These are phyloP conservation scores for Protodeltote pygarga DNA, from an alignment of 2,888 invertebrate species.

Conservation along the genomic window DNA sequence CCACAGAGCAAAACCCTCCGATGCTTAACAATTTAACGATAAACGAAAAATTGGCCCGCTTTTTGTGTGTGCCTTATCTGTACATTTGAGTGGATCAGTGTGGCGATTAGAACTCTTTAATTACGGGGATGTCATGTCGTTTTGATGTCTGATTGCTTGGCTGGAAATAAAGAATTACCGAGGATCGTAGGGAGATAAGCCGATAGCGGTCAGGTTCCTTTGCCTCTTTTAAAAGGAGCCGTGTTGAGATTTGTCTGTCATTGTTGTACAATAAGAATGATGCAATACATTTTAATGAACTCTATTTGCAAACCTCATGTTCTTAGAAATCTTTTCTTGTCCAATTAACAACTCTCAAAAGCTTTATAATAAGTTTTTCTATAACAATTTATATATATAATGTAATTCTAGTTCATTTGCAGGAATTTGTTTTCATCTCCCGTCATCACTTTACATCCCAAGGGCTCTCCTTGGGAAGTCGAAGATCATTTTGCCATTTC, in stretches of 20 bases:
- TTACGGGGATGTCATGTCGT: conserved; percentile 44
- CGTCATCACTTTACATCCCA: conserved; percentile 32
- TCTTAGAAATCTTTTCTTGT: too few relatives aligned
- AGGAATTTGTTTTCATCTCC: conserved; percentile 25
- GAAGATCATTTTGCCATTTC: conserved; percentile 49
- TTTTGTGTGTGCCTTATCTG: conserved; percentile 62
- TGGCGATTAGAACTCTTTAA: conserved; percentile 50
- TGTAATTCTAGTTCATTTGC: conserved; percentile 21
- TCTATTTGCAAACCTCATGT: too few relatives aligned
- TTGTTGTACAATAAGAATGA: neutral
- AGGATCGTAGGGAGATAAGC: conserved; percentile 13
- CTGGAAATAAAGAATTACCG: conserved; percentile 27
- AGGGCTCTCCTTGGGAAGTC: conserved; percentile 41
- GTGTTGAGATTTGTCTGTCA: neutral
- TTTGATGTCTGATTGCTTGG: conserved; percentile 45
- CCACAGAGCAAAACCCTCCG: conserved; percentile 69
- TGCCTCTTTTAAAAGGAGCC: conserved; percentile 7
- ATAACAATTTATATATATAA: too few relatives aligned
- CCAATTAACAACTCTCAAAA: neutral
- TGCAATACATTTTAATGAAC: too few relatives aligned
- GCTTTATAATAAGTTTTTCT: too few relatives aligned
- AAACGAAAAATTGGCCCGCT: conserved; percentile 57
- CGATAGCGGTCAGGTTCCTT: conserved; percentile 8
- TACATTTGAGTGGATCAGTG: conserved; percentile 49
- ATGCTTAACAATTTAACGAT: conserved; percentile 73